Conservation (phyloP, 2,888 invertebrate species). For the Ceraclea dissimilis region DNA sequence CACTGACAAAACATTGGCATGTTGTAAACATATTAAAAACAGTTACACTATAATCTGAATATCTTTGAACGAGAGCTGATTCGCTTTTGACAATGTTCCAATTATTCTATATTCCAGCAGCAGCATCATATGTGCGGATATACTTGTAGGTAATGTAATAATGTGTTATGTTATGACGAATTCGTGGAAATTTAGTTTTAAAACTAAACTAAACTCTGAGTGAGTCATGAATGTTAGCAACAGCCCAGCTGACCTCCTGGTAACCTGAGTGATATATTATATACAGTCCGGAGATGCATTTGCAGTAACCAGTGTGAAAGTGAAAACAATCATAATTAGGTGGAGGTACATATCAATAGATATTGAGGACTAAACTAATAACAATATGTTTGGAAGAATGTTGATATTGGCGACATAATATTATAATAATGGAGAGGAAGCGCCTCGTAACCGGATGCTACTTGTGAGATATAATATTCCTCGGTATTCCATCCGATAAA, state of each 20-base stretch:
- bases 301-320: too few species aligned
- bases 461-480: conserved; percentile 22
- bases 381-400: too few species aligned
- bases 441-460: conserved; percentile 35
- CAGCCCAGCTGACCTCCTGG: conserved; percentile 17
- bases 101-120: not conserved
- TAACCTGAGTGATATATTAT: conserved; percentile 1
- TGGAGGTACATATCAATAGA: too few species aligned
- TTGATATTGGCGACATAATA: conserved; percentile 10
- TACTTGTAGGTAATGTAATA: too few species aligned
- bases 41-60: not conserved
- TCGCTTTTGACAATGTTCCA: conserved; percentile 3
- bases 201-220: not conserved
- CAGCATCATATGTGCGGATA: too few species aligned
- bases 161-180: too few species aligned
- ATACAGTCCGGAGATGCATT: too few species aligned
- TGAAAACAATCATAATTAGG: too few species aligned
- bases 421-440: conserved; percentile 25
- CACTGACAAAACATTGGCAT: conserved; percentile 1
- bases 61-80: not conserved
- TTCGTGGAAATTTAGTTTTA: too few species aligned
- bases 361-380: too few species aligned
- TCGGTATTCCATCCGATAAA: conserved; percentile 39
- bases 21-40: too few species aligned
- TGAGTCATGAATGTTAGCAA: conserved; percentile 15